Evolutionary conservation across 2,888 invertebrate genomes (phyloP).

Genomic region (Geophilus truncorum): DNA sequence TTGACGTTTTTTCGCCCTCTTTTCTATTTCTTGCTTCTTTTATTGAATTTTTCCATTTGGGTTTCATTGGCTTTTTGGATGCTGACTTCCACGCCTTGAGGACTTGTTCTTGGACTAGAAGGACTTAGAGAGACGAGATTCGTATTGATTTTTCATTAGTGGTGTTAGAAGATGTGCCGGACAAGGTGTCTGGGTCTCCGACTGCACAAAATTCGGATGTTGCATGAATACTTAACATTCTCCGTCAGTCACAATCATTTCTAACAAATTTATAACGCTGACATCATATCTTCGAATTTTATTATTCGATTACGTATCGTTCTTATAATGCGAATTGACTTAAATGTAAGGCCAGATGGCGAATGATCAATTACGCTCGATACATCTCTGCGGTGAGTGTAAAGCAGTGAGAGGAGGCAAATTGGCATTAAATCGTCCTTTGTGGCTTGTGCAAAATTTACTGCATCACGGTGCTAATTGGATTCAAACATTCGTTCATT

Average conservation of each 20-base stretch:
- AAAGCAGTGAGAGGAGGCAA: not conserved
- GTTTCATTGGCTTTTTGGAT: slow-evolving; percentile 2
- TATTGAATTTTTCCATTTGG: slow-evolving; percentile 4
- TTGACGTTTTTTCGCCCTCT: not conserved
- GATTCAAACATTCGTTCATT: not conserved
- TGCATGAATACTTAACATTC: not conserved
- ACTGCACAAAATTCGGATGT: not conserved
- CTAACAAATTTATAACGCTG: no score
- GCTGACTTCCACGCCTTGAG: not conserved
- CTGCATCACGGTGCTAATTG: not conserved
- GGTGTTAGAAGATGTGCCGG: not conserved
- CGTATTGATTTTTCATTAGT: not conserved
- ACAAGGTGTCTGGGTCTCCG: not conserved
- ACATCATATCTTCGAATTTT: no score
- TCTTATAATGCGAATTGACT: not conserved
- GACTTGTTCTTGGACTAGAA: not conserved
- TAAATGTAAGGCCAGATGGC: not conserved
- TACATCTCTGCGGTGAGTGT: not conserved
- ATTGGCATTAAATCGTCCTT: slow-evolving; percentile 4
- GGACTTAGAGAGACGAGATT: not conserved
- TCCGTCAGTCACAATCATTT: no score
- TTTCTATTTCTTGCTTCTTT: not conserved
- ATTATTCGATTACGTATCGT: not conserved
- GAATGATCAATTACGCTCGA: not conserved
- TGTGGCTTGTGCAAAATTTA: not conserved